A percentile compares a stretch with the other conserved stretches of the same genome.
phyloP scores from a whole-genome alignment of 2,797 vertebrate genomes.

The Characodon lateralis region DNA sequence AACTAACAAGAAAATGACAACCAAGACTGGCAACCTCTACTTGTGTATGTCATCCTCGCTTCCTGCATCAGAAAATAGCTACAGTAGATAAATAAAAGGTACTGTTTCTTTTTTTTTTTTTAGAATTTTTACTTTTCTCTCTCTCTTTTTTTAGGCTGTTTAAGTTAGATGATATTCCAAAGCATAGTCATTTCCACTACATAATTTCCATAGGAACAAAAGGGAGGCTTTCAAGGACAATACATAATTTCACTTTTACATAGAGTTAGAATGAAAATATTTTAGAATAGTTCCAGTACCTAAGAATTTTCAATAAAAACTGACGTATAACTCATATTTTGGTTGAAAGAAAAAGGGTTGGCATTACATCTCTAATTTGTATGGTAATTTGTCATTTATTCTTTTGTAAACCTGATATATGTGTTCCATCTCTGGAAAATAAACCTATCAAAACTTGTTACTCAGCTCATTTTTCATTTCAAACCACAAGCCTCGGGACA shows the following conservation, averaged over 20 bases:
- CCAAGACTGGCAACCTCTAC: constrained; percentile 27
- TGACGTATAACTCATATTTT: constrained; percentile 39
- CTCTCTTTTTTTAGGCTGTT: not conserved
- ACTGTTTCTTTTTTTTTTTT: not conserved
- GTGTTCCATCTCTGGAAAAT: constrained; percentile 60
- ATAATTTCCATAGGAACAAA: constrained; percentile 19
- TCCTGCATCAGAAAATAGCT: constrained; percentile 34
- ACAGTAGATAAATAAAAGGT: constrained; percentile 23
- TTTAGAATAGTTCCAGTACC: not conserved
- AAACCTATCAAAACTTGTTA: constrained; percentile 73
- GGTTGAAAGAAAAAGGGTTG: constrained; percentile 38
- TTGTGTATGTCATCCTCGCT: constrained; percentile 21
- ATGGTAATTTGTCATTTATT: constrained; percentile 72
- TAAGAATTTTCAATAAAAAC: constrained; percentile 24
- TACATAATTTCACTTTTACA: not conserved
- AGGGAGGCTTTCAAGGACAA: constrained; percentile 4
- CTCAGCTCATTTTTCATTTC: constrained; percentile 69
- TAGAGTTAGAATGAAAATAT: not conserved
- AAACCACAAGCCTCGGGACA: constrained; percentile 56
- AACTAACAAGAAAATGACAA: constrained; percentile 34
- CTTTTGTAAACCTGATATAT: constrained; percentile 66
- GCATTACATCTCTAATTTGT: constrained; percentile 60
- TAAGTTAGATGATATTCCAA: not conserved
- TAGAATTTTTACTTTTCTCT: not conserved
- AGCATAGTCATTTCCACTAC: not conserved